These are phyloP conservation scores for Mechanitis messenoides DNA, from an alignment of 2,888 invertebrate genomes.

Conservation along the genomic window DNA sequence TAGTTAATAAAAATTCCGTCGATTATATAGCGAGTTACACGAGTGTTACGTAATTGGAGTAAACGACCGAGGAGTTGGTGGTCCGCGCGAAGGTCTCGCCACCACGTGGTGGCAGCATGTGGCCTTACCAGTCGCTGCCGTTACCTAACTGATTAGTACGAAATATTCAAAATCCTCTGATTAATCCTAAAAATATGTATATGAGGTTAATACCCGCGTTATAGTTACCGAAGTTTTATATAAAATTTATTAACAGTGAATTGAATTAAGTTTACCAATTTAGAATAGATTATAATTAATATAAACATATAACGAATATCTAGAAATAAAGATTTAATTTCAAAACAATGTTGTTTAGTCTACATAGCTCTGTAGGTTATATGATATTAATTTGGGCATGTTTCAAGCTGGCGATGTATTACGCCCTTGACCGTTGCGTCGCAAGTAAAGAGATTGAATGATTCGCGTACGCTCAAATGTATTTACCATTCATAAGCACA, in stretches of 20 bases:
- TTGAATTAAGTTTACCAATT: neutral
- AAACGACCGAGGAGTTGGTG: slow-evolving; percentile 69
- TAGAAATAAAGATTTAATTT: too few species aligned
- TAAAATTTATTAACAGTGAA: too few species aligned
- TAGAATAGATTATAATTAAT: slow-evolving; percentile 10
- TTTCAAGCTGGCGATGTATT: slow-evolving; percentile 59
- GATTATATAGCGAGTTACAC: slow-evolving; percentile 71
- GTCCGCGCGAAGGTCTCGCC: slow-evolving; percentile 57
- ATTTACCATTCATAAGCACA: slow-evolving; percentile 70
- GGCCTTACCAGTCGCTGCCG: slow-evolving; percentile 25
- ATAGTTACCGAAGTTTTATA: too few species aligned
- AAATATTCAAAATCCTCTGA: slow-evolving; percentile 4
- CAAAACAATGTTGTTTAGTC: slow-evolving; percentile 8
- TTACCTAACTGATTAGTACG: slow-evolving; percentile 28
- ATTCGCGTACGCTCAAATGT: slow-evolving; percentile 66
- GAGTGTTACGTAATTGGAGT: slow-evolving; percentile 75
- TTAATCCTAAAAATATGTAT: slow-evolving; percentile 8
- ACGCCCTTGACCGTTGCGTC: slow-evolving; percentile 65
- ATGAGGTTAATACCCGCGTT: too few species aligned
- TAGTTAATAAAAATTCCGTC: slow-evolving; percentile 76
- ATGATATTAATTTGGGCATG: slow-evolving; percentile 32
- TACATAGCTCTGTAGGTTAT: slow-evolving; percentile 22
- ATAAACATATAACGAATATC: neutral
- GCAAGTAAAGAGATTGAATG: slow-evolving; percentile 74
- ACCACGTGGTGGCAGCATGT: slow-evolving; percentile 54